Base-by-base conservation (phyloP, 2,888 invertebrate genomes). In the Athalia rosae region DNA sequence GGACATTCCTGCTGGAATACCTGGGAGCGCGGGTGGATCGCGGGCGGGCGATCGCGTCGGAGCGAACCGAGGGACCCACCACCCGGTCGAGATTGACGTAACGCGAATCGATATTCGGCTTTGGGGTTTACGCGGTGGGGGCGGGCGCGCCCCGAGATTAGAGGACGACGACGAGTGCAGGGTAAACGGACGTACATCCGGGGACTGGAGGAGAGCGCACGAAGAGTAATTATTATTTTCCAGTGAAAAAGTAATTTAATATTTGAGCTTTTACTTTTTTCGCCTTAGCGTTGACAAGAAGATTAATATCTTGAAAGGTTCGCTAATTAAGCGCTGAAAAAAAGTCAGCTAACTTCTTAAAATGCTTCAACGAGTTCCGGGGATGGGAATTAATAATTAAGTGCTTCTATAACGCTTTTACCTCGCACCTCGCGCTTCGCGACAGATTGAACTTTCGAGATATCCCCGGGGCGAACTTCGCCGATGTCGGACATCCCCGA, bases 301-400 rank as follows among this genome's bases (percentile, higher is more conserved):
- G 48, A 74, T 74, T 74, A 74, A 61, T 74, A 74, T 62, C 74
- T 61, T 62, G 74, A 74, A 61, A 74, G 74, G 74, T 62, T 62
- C 61, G 47, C 61, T 74, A 74, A 74, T 74, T 74, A n/a, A 61
- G 61, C 74, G 59, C 61, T 61, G 13, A 15, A 15, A 61, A 62
- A 62, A 74, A 74, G 59, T 74, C 61, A 15, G 48, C 50, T 28
- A 74, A 61, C 61, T 74, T 74, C 15, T 59, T 48, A 28, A 62
- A 74, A 62, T 74, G 50, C 74, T 47, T 61, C 47, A 50, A 41
- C 61, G 74, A 74, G 74, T 13, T 9, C 28, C 3, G 47, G 61
- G 41, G 74, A 74, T 61, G 48, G 13, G 61, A 61, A 61, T 74
- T 74, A 74, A 74, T 48, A 74, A 74, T 74, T 74, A 7, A 61